Evolutionary conservation across 2,797 vertebrate genomes (phyloP).

Genomic region (Hylomyscus alleni): DNA sequence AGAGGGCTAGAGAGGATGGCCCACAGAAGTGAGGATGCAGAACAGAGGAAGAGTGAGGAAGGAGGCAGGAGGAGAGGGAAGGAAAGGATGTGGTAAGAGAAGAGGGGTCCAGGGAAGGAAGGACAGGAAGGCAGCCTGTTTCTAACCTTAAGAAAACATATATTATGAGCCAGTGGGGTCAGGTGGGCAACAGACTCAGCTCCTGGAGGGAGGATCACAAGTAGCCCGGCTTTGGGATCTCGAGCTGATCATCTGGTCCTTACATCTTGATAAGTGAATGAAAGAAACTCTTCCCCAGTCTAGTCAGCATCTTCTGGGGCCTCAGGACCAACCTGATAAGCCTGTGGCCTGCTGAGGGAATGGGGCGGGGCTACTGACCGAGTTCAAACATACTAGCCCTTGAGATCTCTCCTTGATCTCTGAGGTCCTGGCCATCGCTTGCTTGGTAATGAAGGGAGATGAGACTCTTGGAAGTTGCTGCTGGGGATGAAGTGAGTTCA

Average conservation of each 20-base stretch:
- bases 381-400: neutral
- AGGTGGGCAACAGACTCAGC: neutral
- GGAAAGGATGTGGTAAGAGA: conserved; percentile 61
- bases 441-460: neutral
- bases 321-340: neutral
- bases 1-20: conserved; percentile 71
- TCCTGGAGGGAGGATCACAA: neutral
- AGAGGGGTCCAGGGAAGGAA: conserved; percentile 21
- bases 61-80: neutral
- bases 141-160: too few species aligned
- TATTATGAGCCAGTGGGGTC: neutral
- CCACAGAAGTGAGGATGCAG: conserved; percentile 82
- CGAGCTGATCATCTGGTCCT: neutral
- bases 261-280: neutral
- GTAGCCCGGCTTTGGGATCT: neutral
- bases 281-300: neutral
- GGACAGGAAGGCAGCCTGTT: conserved; percentile 85
- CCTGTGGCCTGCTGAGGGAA: neutral
- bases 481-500: neutral
- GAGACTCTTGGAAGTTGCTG: neutral
- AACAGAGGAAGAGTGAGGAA: conserved; percentile 42
- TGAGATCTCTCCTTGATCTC: neutral
- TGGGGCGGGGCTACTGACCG: neutral
- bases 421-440: neutral
- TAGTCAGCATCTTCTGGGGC: neutral